phyloP scores from a whole-genome alignment of 2,888 invertebrate genomes.

The Chrysolina haemoptera region DNA sequence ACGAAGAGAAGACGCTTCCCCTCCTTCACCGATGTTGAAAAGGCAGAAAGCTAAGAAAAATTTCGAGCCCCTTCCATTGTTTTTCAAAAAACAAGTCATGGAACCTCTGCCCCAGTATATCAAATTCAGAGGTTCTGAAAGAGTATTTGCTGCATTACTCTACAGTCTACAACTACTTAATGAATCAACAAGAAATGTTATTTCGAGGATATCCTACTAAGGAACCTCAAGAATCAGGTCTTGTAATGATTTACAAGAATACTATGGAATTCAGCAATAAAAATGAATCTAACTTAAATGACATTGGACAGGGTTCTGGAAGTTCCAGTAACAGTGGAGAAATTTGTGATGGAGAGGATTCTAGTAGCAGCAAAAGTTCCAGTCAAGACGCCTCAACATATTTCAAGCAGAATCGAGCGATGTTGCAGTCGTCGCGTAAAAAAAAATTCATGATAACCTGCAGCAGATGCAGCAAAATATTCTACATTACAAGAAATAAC shows the following conservation, averaged over 20 bases:
- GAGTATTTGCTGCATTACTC: conserved; percentile 74
- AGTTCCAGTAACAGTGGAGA: conserved; percentile 69
- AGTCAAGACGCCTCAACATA: conserved; percentile 28
- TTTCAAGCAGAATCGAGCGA: conserved; percentile 22
- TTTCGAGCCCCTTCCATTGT: conserved; percentile 8
- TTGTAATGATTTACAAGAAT: conserved; percentile 30
- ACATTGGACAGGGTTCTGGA: conserved; percentile 66
- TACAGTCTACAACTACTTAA: conserved; percentile 76
- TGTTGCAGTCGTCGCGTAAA: conserved; percentile 30
- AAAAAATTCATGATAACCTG: conserved; percentile 43
- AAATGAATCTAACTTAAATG: conserved; percentile 48
- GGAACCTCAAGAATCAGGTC: conserved; percentile 66
- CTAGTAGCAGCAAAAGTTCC: conserved; percentile 73
- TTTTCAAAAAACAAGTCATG: conserved; percentile 36
- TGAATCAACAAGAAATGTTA: conserved; percentile 76
- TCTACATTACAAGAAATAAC: conserved; percentile 65
- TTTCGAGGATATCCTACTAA: conserved; percentile 82
- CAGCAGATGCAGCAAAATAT: conserved; percentile 50
- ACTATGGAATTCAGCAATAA: conserved; percentile 79
- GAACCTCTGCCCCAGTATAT: conserved; percentile 67
- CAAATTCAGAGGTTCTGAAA: conserved; percentile 71
- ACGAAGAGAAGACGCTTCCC: conserved; percentile 54
- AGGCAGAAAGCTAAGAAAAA: conserved; percentile 43
- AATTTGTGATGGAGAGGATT: conserved; percentile 59
- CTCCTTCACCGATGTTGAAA: conserved; percentile 55